Evolutionary conservation across 2,113 vertebrate species (phyloP), one percentile per base, ranked within the genome.

Genomic region (Heloderma charlesbogerti): DNA sequence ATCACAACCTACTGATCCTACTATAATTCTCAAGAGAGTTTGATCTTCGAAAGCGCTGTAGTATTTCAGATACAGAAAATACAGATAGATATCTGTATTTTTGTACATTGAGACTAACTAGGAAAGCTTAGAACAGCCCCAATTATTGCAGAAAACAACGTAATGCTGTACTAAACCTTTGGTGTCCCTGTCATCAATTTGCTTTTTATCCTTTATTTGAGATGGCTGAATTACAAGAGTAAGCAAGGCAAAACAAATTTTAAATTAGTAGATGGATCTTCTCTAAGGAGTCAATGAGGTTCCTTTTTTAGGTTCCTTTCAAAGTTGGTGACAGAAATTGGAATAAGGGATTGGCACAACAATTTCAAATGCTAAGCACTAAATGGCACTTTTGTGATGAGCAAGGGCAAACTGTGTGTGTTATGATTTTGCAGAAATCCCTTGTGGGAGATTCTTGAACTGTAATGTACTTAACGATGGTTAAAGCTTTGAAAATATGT

Each of bases 401-500:
- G 37, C 18, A 86, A 81, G 20, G 60, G 74, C 15, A 27, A 79
- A 40, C 34, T 54, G 2, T 43, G 57, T 12, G 2, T 60, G 91
- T 22, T 79, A 0, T 40, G 22, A 18, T 54, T 54, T 12, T 40
- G 12, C 1, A 34, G 12, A 91, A 74, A 48, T 91, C 90, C 43
- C 74, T 86, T 25, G 37, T 86, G 60, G 29, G 31, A 93, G 48
- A 51, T 91, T 84, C 18, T 60, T 95, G 12, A n/a, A 18, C 34
- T 78, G 3, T 1, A 40, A 0, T 89, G 9, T 31, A 1, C 84
- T 94, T 93, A 88, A 1, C 86, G 86, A 48, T 91, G 72, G 90
- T 91, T 93, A 31, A 91, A 92, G 34, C 89, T 94, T 18, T 48
- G 34, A 60, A 89, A 86, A 72, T 45, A 93, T 91, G 67, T 20